Conservation (phyloP, 2,797 vertebrate species). For the Danio tinwini region DNA sequence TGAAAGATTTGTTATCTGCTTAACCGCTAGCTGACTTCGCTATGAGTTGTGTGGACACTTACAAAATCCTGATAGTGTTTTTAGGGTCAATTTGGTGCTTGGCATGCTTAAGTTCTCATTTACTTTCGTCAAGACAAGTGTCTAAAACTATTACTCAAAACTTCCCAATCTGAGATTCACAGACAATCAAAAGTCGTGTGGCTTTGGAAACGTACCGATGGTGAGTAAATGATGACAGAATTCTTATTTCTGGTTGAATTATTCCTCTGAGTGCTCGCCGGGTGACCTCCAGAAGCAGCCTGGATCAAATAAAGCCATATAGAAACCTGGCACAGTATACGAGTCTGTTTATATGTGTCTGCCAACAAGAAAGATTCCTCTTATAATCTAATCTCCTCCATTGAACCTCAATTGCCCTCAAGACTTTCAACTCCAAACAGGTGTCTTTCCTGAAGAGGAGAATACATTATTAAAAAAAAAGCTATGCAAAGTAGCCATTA, state of each 20-base stretch:
- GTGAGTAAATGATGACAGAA: not conserved
- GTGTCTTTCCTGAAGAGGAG: constrained; percentile 35
- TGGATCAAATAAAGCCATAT: constrained; percentile 63
- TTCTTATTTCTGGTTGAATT: not conserved
- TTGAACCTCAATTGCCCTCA: constrained; percentile 20
- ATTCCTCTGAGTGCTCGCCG: constrained; percentile 26
- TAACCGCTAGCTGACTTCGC: no score
- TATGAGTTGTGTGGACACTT: not conserved
- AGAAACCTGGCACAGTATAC: constrained; percentile 41
- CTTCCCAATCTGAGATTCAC: not conserved
- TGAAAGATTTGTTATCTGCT: not conserved
- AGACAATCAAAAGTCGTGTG: not conserved
- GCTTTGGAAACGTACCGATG: not conserved
- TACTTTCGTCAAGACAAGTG: not conserved
- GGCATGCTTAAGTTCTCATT: not conserved
- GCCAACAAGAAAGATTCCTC: constrained; percentile 10
- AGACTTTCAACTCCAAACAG: constrained; percentile 38
- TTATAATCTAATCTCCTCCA: constrained; percentile 32
- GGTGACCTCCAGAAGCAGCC: constrained; percentile 47
- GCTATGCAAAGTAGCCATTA: constrained; percentile 22
- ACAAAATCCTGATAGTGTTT: not conserved
- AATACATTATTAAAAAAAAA: constrained; percentile 46
- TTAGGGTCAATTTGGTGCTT: not conserved
- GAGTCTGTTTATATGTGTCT: constrained; percentile 35
- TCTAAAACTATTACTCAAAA: not conserved